A percentile compares a stretch with the other conserved stretches of the same genome.
Conservation (phyloP, 2,797 vertebrate species). For the Eptatretus atami region DNA sequence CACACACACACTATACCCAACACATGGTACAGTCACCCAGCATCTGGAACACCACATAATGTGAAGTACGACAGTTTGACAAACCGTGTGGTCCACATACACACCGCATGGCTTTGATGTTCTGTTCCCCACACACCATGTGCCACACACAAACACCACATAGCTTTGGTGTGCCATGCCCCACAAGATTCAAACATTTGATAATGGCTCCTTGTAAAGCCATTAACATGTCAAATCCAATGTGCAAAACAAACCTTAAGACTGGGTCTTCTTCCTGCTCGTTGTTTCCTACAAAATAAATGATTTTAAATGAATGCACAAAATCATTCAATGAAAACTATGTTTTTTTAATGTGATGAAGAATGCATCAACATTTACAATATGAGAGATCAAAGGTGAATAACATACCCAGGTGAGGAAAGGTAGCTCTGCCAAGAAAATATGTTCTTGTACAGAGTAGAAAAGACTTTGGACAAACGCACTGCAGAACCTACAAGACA, state of each 20-base stretch:
- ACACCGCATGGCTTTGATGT: too few species aligned
- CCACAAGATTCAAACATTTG: too few species aligned
- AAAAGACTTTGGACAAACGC: slow-evolving; percentile 63
- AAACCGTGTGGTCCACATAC: too few species aligned
- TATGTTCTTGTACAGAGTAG: slow-evolving; percentile 67
- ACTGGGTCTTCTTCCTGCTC: slow-evolving; percentile 18
- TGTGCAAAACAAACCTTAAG: not conserved
- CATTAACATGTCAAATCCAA: too few species aligned
- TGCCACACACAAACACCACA: too few species aligned
- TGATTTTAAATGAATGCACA: not conserved
- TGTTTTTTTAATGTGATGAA: too few species aligned
- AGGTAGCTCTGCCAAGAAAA: slow-evolving; percentile 59
- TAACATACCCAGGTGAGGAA: slow-evolving; percentile 47
- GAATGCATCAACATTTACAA: not conserved
- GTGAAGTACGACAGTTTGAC: not conserved
- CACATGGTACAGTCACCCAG: too few species aligned
- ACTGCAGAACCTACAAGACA: slow-evolving; percentile 38
- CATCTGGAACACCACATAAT: not conserved
- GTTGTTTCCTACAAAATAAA: slow-evolving; percentile 20
- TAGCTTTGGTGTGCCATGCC: too few species aligned
- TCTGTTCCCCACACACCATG: too few species aligned
- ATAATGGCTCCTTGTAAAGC: too few species aligned
- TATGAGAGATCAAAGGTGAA: not conserved
- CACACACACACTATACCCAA: too few species aligned
- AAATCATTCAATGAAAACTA: not conserved